Conservation (phyloP, 2,113 vertebrate genomes). For the Calypte anna region DNA sequence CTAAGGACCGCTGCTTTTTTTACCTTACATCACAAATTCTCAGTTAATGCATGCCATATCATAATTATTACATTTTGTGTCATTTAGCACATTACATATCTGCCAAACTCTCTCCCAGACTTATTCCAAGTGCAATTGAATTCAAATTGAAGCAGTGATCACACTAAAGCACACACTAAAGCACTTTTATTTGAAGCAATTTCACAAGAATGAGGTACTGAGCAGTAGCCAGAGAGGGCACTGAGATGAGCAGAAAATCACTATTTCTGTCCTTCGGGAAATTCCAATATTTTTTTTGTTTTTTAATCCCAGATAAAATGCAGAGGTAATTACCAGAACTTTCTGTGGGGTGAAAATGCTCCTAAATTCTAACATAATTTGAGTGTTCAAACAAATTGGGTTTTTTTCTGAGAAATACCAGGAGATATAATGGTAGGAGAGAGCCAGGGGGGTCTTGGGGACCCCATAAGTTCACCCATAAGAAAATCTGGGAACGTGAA, state of each 20-base stretch:
- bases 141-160: conserved; percentile 62
- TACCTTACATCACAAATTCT: not conserved
- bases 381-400: not conserved
- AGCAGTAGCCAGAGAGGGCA: not conserved
- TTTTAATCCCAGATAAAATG: not conserved
- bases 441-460: not conserved
- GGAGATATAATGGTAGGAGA: not conserved
- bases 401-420: not conserved
- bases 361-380: not conserved
- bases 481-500: not conserved
- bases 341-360: not conserved
- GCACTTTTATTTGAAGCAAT: conserved; percentile 39
- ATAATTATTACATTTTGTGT: conserved; percentile 52
- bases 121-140: conserved; percentile 57
- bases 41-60: not conserved
- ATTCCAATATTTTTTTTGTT: not conserved
- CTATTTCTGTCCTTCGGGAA: not conserved
- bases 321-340: not conserved
- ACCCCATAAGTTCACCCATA: not conserved
- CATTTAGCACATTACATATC: conserved; percentile 45
- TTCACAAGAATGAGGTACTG: not conserved
- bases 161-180: conserved; percentile 54
- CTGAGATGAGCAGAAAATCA: not conserved
- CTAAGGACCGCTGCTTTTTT: not conserved
- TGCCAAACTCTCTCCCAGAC: conserved; percentile 51